A percentile compares a stretch with the other conserved stretches of the same genome.
Evolutionary conservation across 2,888 invertebrate species (phyloP).

Genomic region (Clistopyga incitator): DNA sequence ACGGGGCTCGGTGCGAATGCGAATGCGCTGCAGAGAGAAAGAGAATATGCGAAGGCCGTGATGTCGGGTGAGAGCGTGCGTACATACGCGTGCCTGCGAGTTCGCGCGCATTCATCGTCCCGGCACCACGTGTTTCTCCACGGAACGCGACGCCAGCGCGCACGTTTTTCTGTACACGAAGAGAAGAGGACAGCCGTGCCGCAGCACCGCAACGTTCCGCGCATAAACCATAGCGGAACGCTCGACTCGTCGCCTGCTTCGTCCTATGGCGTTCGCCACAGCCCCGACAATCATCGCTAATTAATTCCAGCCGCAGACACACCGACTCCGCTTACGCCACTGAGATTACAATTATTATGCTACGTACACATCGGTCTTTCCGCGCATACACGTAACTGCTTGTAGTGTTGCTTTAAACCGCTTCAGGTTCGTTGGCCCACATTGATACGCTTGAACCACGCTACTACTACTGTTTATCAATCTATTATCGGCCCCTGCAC

Average conservation of each 20-base stretch:
- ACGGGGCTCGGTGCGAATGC: slow-evolving; percentile 8
- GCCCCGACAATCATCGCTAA: slow-evolving; percentile 73
- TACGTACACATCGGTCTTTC: background rate
- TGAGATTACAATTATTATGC: slow-evolving; percentile 68
- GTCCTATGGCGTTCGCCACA: slow-evolving; percentile 45
- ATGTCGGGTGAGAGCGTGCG: background rate
- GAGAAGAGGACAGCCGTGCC: slow-evolving; percentile 12
- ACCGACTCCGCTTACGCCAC: slow-evolving; percentile 60
- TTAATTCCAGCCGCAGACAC: slow-evolving; percentile 71
- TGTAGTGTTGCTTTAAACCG: background rate
- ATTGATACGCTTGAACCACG: slow-evolving; percentile 8
- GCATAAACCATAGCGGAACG: background rate
- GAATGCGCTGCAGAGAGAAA: slow-evolving; percentile 28
- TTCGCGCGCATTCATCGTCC: slow-evolving; percentile 32
- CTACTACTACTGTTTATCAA: background rate
- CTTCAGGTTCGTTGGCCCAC: background rate
- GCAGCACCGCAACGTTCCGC: slow-evolving; percentile 1
- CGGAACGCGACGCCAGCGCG: background rate
- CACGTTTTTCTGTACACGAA: slow-evolving; percentile 29
- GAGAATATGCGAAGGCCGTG: slow-evolving; percentile 16
- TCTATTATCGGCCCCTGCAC: background rate
- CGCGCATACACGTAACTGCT: background rate
- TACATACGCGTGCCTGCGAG: slow-evolving; percentile 23
- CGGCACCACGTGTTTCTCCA: slow-evolving; percentile 51
- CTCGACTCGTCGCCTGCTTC: slow-evolving; percentile 44